phyloP scores from a whole-genome alignment of 2,113 vertebrate species.

The Neogobius melanostomus region DNA sequence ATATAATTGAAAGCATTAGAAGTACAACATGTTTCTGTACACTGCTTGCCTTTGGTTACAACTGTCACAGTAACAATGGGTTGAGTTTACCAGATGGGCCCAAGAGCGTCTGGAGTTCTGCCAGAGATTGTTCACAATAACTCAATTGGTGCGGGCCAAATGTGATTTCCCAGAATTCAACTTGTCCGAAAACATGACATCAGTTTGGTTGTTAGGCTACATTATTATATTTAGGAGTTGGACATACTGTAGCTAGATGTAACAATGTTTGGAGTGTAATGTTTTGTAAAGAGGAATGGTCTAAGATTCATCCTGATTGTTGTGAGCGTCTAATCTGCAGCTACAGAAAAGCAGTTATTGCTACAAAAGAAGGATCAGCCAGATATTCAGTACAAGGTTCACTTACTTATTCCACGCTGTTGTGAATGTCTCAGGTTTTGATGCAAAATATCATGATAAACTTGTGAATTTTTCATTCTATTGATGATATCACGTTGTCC shows the following conservation, averaged over 20 bases:
- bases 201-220: neutral
- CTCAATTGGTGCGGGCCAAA: neutral
- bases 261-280: neutral
- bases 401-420: no score
- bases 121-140: slow-evolving; percentile 5
- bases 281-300: no score
- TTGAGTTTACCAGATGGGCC: neutral
- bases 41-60: neutral
- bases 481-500: no score
- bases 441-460: no score
- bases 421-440: no score
- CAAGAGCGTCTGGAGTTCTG: neutral
- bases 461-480: no score
- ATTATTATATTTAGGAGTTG: neutral
- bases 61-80: neutral
- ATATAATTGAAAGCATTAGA: neutral
- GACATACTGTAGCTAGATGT: neutral
- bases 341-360: no score
- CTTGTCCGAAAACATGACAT: neutral
- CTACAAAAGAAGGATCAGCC: no score
- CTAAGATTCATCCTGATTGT: no score
- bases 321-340: no score
- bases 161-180: slow-evolving; percentile 1
- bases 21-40: neutral
- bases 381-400: no score